These are phyloP conservation scores for Panulirus ornatus DNA, from an alignment of 1,140 invertebrate genomes.

Conservation along the genomic window DNA sequence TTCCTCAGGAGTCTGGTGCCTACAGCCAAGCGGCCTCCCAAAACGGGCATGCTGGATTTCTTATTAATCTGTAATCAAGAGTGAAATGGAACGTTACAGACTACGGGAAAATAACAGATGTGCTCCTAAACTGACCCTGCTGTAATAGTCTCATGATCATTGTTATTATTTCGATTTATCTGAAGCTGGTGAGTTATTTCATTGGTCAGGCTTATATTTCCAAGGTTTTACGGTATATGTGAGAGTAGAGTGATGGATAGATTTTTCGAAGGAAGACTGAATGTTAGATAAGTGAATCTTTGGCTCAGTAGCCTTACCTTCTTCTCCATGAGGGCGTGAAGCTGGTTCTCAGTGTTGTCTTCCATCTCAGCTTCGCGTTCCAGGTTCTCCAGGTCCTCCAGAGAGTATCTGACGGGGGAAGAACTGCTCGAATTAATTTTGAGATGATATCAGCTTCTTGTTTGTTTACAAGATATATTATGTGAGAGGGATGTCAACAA, in stretches of 20 bases:
- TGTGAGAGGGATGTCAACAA: background rate
- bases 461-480: no score
- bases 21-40: slow-evolving; percentile 27
- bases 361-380: slow-evolving; percentile 69
- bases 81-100: no score
- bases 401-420: slow-evolving; percentile 62
- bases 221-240: no score
- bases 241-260: background rate
- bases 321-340: slow-evolving; percentile 64
- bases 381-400: slow-evolving; percentile 73
- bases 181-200: no score
- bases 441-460: background rate
- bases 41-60: slow-evolving; percentile 48
- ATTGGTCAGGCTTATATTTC: no score
- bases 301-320: slow-evolving; percentile 48
- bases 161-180: no score
- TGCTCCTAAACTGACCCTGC: no score
- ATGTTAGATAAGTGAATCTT: background rate
- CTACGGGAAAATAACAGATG: no score
- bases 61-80: no score
- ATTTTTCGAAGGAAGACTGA: background rate
- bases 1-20: slow-evolving; percentile 13
- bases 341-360: slow-evolving; percentile 74
- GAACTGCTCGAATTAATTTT: slow-evolving; percentile 13
- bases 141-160: no score